Evolutionary conservation across 1,140 invertebrate genomes (phyloP), one percentile per base, ranked within the genome.

Genomic region (Micrasema minimum): DNA sequence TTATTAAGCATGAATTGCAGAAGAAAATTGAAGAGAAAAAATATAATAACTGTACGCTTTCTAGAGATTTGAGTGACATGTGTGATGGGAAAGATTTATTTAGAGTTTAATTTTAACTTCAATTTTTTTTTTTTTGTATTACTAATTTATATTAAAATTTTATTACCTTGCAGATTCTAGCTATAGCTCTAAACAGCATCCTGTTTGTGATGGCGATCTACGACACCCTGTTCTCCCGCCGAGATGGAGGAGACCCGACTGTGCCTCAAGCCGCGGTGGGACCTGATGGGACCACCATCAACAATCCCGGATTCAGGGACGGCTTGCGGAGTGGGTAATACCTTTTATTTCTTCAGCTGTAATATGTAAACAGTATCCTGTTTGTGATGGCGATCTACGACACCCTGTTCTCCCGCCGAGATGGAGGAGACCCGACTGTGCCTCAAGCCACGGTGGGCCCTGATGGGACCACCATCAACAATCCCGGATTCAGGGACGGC

Each of bases 291-390:
- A 90, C 90, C 12, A 93, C 92, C 1, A 93, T 91, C 77, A 92
- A 92, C 76, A 95, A 95, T 85, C 92, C 92, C 6, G 92, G 92
- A 14, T 94, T 92, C 79, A 88, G 91, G 79, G 92, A 94, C 73
- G 88, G 88, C 64, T n/a, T 66, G 3, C 86, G 88, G 74, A 85
- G 80, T 65, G 90, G 90, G n/a, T n/a, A n/a, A n/a, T n/a, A n/a
- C n/a, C n/a, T n/a, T n/a, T n/a, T n/a, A n/a, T n/a, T n/a, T n/a
- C n/a, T n/a, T n/a, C n/a, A n/a, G n/a, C n/a, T n/a, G n/a, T n/a
- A n/a, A n/a, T n/a, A n/a, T n/a, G n/a, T 93, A 76, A 91, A 92
- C 76, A 89, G 91, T 64, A 82, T 88, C 4, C 83, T 94, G 46
- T 91, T 93, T 76, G 88, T 93, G 48, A 88, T 90, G 78, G 87